Evolutionary conservation across 2,113 vertebrate species (phyloP).

Genomic region (Sisor rabdophorus): DNA sequence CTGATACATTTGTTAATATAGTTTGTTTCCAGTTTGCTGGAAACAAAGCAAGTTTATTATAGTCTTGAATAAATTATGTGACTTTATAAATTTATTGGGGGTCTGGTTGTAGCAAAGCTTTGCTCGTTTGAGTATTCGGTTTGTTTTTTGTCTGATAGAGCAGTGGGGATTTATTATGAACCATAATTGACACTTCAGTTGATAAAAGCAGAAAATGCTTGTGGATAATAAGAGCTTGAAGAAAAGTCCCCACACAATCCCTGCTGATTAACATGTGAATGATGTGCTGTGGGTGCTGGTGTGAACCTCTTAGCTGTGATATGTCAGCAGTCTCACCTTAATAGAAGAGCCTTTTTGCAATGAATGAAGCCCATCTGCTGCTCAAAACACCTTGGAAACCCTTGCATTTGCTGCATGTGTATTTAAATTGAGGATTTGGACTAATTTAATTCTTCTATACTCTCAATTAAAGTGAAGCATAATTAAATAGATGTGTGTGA

Average conservation of each 20-base stretch:
- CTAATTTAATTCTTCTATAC: conserved; percentile 57
- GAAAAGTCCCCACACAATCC: conserved; percentile 35
- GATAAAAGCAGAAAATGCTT: conserved; percentile 40
- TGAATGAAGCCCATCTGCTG: conserved; percentile 49
- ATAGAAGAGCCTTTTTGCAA: conserved; percentile 35
- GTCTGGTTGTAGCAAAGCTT: conserved; percentile 14
- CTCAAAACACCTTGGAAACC: conserved; percentile 39
- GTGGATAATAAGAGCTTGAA: conserved; percentile 41
- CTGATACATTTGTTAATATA: no score
- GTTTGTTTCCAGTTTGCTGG: neutral
- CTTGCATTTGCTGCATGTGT: conserved; percentile 32
- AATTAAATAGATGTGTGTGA: conserved; percentile 55
- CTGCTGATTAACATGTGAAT: conserved; percentile 52
- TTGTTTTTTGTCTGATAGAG: conserved; percentile 26
- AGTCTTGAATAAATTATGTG: neutral
- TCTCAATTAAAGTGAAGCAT: conserved; percentile 49
- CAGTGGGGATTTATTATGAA: conserved; percentile 43
- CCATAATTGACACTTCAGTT: conserved; percentile 47
- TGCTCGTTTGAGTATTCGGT: conserved; percentile 22
- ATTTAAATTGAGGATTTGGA: conserved; percentile 38
- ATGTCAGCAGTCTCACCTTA: conserved; percentile 44
- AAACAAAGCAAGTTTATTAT: conserved; percentile 2
- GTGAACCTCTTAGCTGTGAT: conserved; percentile 45
- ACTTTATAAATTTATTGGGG: conserved; percentile 17
- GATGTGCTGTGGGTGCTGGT: conserved; percentile 35